Evolutionary conservation across 37 sponge, comb jelly and placozoan genomes (phyloP), one percentile per base, ranked within the genome.

Genomic region (Chondrosia reniformis): DNA sequence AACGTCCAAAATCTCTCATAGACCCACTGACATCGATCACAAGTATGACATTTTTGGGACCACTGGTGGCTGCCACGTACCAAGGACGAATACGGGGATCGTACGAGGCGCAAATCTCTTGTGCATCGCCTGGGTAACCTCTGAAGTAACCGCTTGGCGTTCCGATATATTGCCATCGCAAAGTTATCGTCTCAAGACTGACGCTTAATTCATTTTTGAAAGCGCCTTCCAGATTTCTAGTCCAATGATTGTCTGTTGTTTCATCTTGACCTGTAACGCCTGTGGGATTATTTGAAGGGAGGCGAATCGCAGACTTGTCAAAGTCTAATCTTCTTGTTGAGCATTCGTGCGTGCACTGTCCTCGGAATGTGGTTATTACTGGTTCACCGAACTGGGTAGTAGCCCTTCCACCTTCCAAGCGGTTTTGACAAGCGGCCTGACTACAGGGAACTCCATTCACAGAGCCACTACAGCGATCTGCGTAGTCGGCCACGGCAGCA

Each of bases 41-140:
- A 40, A 78, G 3, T 2, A 64, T 38, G 28, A 78, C 79, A 41
- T 64, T 34, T 31, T 78, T 78, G 32, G 76, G 79, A 21, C 79
- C 79, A 30, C 46, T 40, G 33, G 79, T 78, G 34, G 79, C 63
- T 0, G 79, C 63, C 5, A 78, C 21, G 79, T 78, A 78, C 79
- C 79, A 78, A 4, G 79, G 79, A 22, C 79, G 76, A 74, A 74
- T 2, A 6, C 79, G 63, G 4, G 79, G 79, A 69, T 78, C 79
- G 74, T 74, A 78, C 3, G 28, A 32, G 22, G n/a, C 27, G 7
- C 58, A 56, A 24, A 6, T 28, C 58, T 56, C 27, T 28, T 56
- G 58, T 28, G 58, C n/a, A 28, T 4, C 4, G 3, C 58, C 58
- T 6, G 58, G 58, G 9, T 56, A 56, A 28, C n/a, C 27, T 6